These are phyloP conservation scores for Malurus splendens DNA, from an alignment of 2,797 vertebrate species.

Conservation along the genomic window DNA sequence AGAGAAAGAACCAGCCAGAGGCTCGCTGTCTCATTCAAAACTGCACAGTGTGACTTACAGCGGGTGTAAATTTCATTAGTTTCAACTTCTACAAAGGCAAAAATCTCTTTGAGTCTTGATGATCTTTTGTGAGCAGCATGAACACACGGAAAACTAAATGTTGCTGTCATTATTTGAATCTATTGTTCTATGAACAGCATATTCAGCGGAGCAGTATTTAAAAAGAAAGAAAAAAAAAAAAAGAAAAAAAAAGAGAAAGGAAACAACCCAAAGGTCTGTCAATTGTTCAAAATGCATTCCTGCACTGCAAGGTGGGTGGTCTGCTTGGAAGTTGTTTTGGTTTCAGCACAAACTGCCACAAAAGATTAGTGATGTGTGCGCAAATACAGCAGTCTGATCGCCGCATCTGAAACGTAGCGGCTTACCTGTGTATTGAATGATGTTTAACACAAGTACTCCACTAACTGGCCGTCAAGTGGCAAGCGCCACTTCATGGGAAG, in stretches of 20 bases:
- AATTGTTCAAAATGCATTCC: conserved; percentile 66
- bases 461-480: neutral
- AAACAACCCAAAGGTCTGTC: conserved; percentile 56
- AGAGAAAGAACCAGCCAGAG: neutral
- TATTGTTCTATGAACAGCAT: conserved; percentile 66
- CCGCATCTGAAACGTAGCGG: neutral
- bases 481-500: neutral
- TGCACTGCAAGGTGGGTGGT: conserved; percentile 72
- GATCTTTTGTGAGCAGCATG: neutral
- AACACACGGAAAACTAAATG: conserved; percentile 37
- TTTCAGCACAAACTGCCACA: conserved; percentile 52
- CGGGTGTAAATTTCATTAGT: neutral
- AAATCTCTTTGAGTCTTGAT: neutral
- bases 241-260: neutral
- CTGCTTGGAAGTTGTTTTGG: conserved; percentile 32
- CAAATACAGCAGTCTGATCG: conserved; percentile 4
- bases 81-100: neutral
- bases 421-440: neutral
- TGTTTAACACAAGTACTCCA: neutral
- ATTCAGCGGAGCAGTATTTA: conserved; percentile 41
- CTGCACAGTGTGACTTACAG: neutral
- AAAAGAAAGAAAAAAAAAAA: neutral
- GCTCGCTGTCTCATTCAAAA: conserved; percentile 1
- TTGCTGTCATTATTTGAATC: conserved; percentile 39
- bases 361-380: conserved; percentile 30